Evolutionary conservation across 2,888 invertebrate species (phyloP).

Genomic region (Auanema sp.): DNA sequence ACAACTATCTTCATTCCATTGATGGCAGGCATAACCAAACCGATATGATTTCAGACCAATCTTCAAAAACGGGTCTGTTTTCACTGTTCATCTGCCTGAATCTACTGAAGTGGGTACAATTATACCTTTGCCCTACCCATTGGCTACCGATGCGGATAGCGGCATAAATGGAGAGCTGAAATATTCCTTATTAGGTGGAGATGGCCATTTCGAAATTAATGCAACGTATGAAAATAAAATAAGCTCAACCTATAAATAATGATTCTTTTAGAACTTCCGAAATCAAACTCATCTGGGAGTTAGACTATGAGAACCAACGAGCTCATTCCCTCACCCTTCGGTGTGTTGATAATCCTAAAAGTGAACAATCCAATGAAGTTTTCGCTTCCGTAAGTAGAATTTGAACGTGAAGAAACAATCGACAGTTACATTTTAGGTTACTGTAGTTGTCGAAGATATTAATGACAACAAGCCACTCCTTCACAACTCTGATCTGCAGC

Average conservation of each 20-base stretch:
- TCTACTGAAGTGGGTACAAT: conserved; percentile 24
- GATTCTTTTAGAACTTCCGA: conserved; percentile 31
- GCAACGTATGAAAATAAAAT: conserved; percentile 11
- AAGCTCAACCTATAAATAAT: neutral
- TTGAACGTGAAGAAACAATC: neutral
- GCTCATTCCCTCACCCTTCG: conserved; percentile 33
- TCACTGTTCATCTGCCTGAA: conserved; percentile 24
- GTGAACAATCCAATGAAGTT: conserved; percentile 30
- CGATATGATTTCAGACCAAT: conserved; percentile 37
- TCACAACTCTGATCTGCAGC: conserved; percentile 33
- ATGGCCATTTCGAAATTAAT: conserved; percentile 33
- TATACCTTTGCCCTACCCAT: conserved; percentile 39
- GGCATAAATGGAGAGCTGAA: conserved; percentile 23
- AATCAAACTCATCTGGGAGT: conserved; percentile 21
- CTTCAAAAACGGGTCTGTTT: conserved; percentile 38
- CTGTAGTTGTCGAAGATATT: conserved; percentile 25
- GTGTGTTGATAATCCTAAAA: conserved; percentile 29
- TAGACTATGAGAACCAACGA: conserved; percentile 38
- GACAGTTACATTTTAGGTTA: conserved; percentile 16
- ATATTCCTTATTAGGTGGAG: conserved; percentile 35
- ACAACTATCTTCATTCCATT: neutral
- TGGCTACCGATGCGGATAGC: conserved; percentile 35
- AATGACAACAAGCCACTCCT: conserved; percentile 34
- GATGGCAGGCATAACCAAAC: neutral
- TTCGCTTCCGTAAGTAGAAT: conserved; percentile 31